Evolutionary conservation across 2,888 invertebrate genomes (phyloP).

Genomic region (Stenodema calcarata): DNA sequence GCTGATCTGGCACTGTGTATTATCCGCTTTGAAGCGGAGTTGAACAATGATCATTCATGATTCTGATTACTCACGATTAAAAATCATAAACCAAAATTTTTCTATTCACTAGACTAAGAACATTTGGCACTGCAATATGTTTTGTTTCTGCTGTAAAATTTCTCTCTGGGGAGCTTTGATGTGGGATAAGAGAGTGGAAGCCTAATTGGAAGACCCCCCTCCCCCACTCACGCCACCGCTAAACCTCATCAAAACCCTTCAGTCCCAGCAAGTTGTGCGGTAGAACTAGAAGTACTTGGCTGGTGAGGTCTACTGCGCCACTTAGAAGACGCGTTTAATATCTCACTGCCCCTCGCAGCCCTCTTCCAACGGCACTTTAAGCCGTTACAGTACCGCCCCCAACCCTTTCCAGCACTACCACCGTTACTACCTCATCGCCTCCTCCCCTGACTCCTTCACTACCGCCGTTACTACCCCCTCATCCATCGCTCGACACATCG

Average conservation of each 20-base stretch:
- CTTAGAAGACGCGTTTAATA: conserved; percentile 19
- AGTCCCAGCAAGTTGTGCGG: not conserved
- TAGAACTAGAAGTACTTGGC: not conserved
- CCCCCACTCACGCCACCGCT: not conserved
- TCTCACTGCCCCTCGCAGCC: conserved; percentile 6
- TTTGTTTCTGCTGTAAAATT: not conserved
- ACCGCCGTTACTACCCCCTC: not conserved
- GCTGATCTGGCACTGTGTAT: no score
- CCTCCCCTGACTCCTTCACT: not conserved
- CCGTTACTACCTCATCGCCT: not conserved
- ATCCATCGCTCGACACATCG: not conserved
- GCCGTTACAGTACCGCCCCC: not conserved
- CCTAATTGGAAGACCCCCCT: not conserved
- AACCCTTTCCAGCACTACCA: not conserved
- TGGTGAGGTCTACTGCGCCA: not conserved
- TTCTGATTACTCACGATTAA: no score
- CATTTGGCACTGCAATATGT: not conserved
- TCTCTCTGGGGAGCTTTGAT: no score
- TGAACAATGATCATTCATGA: no score
- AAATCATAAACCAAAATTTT: no score
- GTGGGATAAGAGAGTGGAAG: not conserved
- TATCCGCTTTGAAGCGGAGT: no score
- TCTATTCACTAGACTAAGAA: no score
- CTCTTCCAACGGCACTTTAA: conserved; percentile 3
- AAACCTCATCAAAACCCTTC: not conserved